phyloP scores from a whole-genome alignment of 2,113 vertebrate genomes.

The Rhinolophus ferrumequinum region DNA sequence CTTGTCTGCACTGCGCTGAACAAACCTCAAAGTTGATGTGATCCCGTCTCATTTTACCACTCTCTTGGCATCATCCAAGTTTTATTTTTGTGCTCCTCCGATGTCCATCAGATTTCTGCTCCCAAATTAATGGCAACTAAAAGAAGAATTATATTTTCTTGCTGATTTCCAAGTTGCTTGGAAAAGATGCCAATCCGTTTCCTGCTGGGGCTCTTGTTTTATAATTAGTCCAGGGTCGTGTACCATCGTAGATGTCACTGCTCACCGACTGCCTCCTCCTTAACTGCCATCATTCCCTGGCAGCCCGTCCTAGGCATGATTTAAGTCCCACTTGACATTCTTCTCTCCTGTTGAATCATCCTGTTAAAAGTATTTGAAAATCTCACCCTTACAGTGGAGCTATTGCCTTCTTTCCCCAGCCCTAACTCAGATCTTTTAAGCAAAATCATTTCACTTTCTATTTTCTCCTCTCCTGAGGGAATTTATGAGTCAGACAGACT shows the following conservation, averaged over 20 bases:
- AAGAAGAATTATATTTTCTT: conserved; percentile 40
- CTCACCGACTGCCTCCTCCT: neutral
- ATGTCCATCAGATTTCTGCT: neutral
- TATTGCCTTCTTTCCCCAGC: neutral
- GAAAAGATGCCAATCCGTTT: neutral
- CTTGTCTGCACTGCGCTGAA: neutral
- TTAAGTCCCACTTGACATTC: neutral
- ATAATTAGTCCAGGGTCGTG: neutral
- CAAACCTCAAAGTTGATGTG: neutral
- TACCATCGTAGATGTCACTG: too few species aligned
- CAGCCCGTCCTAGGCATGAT: neutral
- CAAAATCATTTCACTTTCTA: conserved; percentile 38
- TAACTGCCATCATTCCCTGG: neutral
- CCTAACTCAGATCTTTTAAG: conserved; percentile 13
- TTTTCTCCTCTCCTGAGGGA: conserved; percentile 26
- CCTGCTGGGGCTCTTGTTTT: neutral
- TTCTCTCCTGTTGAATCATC: neutral
- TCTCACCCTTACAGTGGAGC: neutral
- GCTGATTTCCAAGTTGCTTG: conserved; percentile 35
- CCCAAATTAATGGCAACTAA: neutral
- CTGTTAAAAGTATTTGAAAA: neutral
- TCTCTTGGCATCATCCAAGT: neutral
- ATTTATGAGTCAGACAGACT: conserved; percentile 40
- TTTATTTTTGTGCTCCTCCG: conserved; percentile 8
- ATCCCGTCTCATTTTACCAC: neutral